Evolutionary conservation across 2,888 invertebrate species (phyloP), one percentile per base, ranked within the genome.

Genomic region (Atherix ibis): DNA sequence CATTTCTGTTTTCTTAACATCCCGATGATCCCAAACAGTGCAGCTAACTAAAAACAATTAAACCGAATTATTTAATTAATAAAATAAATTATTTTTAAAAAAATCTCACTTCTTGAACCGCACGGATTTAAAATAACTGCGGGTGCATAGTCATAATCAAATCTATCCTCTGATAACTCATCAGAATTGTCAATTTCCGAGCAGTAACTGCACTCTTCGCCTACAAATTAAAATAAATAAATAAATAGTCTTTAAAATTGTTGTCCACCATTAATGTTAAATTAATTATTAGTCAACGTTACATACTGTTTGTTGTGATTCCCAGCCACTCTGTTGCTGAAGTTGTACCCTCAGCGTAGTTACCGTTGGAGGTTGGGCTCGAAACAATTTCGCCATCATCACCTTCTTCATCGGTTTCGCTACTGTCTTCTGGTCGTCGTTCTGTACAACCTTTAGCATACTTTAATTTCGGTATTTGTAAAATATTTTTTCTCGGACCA

Each of bases 21-120:
- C 88, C 5, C 80, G 74, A 18, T 76, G 73, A 52, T 91, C 88
- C 92, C 94, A 95, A 63, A 95, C 81, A 32, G 89, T 87, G 55
- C 94, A 95, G 49, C 87, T 91, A 40, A 94, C 92, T 91, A 58
- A 15, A 62, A 50, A 31, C 13, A 12, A 32, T 25, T 3, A 32
- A 32, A 26, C n/a, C n/a, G n/a, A n/a, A n/a, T n/a, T n/a, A n/a
- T n/a, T n/a, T n/a, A n/a, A n/a, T n/a, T n/a, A n/a, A n/a, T n/a
- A n/a, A n/a, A n/a, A n/a, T n/a, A n/a, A n/a, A n/a, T n/a, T n/a
- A n/a, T n/a, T n/a, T n/a, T n/a, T n/a, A n/a, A n/a, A n/a, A n/a
- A n/a, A n/a, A n/a, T n/a, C n/a, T n/a, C n/a, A n/a, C n/a, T 24
- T 24, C 2, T 24, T 10, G 6, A 22, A 9, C 22, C 22, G 6